These are phyloP conservation scores for Callinectes sapidus DNA, from an alignment of 2,888 invertebrate genomes.

Conservation along the genomic window DNA sequence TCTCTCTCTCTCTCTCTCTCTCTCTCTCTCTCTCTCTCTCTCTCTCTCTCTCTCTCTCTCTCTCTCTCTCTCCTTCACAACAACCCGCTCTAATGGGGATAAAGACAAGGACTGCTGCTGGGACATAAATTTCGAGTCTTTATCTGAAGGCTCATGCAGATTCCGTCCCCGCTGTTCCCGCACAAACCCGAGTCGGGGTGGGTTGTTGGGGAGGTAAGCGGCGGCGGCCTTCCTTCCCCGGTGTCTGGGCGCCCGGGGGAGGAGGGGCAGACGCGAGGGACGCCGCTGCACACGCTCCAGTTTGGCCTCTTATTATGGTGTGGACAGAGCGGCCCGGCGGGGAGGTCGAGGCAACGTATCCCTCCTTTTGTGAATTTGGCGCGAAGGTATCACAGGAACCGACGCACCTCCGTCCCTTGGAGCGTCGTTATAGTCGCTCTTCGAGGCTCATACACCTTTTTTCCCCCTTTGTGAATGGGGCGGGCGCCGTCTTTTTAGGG, in stretches of 20 bases:
- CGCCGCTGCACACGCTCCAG: slow-evolving; percentile 12
- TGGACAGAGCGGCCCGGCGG: slow-evolving; percentile 16
- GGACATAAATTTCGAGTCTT: neutral
- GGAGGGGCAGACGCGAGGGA: neutral
- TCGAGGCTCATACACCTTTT: neutral
- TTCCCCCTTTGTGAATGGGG: neutral
- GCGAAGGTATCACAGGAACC: slow-evolving; percentile 7
- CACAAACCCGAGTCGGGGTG: neutral
- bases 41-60: too few species aligned
- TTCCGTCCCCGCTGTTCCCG: neutral
- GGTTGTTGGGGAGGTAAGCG: neutral
- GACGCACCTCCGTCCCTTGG: neutral
- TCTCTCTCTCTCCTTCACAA: neutral
- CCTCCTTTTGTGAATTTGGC: slow-evolving; percentile 21
- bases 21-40: neutral
- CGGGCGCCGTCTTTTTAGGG: neutral
- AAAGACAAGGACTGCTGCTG: neutral
- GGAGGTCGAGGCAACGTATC: neutral
- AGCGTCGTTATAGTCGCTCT: slow-evolving; percentile 16
- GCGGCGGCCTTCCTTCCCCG: neutral
- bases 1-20: neutral
- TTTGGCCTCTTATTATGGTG: slow-evolving; percentile 6
- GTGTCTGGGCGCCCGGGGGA: neutral
- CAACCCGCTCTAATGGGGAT: neutral
- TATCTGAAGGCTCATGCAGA: neutral